Base-by-base conservation (phyloP, 2,797 vertebrate species). In the Chrosomus eos region DNA sequence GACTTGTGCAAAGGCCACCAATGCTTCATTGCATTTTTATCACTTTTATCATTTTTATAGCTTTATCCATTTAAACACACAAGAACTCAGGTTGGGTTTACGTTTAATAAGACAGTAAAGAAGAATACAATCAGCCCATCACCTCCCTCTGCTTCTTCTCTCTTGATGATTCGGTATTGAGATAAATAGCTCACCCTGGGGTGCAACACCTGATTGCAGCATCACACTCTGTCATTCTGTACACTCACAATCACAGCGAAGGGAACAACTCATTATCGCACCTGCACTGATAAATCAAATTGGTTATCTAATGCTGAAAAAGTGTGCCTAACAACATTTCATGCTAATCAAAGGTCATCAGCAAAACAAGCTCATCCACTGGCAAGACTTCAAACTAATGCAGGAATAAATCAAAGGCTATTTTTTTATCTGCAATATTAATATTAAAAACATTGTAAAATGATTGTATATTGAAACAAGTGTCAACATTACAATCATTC, bases 181-280 rank as follows among this genome's bases (percentile, higher is more conserved):
- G 89, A 90, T 87, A 86, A 87, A 90, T 82, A 81, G 84, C 64
- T 86, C 74, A 82, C 80, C 86, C 89, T 60, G 55, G 73, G 84
- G 89, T 75, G 66, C 73, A 87, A 82, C 85, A 84, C 85, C 86
- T 90, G 87, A 89, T 88, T 86, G 82, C 60, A 31, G 80, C 40
- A 86, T 86, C 86, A 71, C 81, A 60, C 45, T 62, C 28, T 51
- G 82, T 89, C 85, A 79, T 84, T 86, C 79, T 71, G 74, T 80
- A 72, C 7, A 66, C 36, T 85, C 64, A 53, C 84, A 85, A 73
- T 84, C 82, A 88, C 71, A 45, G 80, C 71, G 4, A 60, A 40
- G 16, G 64, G 53, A 85, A 86, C n/a, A 78, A 83, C 71, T 80
- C 83, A 38, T 80, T 67, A 73, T 67, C 74, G 82, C 78, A 86